Evolutionary conservation across 2,113 vertebrate species (phyloP), one percentile per base, ranked within the genome.

Genomic region (Platycercus adscitus): DNA sequence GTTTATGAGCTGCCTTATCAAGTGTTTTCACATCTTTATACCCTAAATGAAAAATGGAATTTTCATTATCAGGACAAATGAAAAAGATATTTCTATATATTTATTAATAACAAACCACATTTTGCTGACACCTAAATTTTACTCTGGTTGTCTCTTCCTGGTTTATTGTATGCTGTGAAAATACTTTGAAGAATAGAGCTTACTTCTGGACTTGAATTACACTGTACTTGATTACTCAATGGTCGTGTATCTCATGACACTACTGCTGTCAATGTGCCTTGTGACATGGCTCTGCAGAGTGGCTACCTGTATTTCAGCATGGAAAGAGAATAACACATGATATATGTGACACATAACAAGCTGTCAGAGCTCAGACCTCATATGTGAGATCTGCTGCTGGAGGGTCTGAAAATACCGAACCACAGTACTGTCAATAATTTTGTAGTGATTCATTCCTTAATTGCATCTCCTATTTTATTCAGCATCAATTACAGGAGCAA

Each of bases 261-360:
- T 49, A 5, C 0, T 1, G 18, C 16, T 71, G 44, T 33, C 24
- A 26, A 9, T 50, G 37, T 19, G 7, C n/a, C 31, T 88, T 71
- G 50, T 88, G 71, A 25, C 11, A 2, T 31, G 50, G 15, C 28
- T 4, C 52, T 72, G 43, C 43, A 23, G 56, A 39, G 52, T 10
- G 33, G 39, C 35, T 39, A 3, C 47, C 56, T 86, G 58, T 6
- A 26, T 49, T 66, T 75, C 50, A 58, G 41, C 31, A 17, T 18
- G 18, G 49, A 14, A 60, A 14, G 8, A 23, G 43, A 31, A 44
- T 28, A 14, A 25, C 43, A 4, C 11, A 2, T 7, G 47, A 13
- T 2, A 1, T 49, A 2, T 11, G n/a, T 63, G 84, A 19, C 31
- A 56, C 6, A 0, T 2, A 28, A 28, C 37, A 61, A 61, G 9